Evolutionary conservation across 2,113 vertebrate genomes (phyloP).

Genomic region (Opisthocomus hoazin): DNA sequence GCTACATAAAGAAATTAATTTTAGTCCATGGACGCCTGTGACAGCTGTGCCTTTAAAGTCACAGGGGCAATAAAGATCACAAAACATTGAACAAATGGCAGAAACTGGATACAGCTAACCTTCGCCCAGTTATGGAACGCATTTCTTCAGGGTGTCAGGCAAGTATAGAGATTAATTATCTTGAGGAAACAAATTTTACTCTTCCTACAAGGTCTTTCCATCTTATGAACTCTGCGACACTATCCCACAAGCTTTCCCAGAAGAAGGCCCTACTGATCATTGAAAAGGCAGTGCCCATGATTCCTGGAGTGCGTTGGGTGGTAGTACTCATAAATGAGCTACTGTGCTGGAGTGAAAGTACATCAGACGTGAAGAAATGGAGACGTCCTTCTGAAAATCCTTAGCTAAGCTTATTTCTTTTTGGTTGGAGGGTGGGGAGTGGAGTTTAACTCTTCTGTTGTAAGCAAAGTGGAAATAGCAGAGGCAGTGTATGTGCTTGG

Average conservation of each 20-base stretch:
- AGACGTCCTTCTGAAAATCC: neutral
- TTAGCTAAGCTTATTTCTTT: neutral
- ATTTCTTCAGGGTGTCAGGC: neutral
- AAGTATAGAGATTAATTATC: neutral
- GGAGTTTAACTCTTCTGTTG: neutral
- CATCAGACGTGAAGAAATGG: neutral
- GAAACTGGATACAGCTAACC: neutral
- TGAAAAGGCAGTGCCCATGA: rapidly evolving
- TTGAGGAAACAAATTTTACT: neutral
- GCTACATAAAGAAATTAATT: neutral
- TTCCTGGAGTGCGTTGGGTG: rapidly evolving
- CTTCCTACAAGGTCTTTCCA: neutral
- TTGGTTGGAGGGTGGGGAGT: neutral
- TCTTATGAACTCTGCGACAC: neutral
- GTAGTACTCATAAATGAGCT: neutral
- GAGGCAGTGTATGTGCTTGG: neutral
- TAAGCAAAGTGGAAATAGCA: neutral
- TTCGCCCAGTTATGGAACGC: neutral
- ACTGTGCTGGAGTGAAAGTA: neutral
- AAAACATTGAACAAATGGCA: neutral
- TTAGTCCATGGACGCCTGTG: neutral
- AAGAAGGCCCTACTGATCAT: neutral
- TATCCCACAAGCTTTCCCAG: neutral
- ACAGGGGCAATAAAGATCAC: neutral
- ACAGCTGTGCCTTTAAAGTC: neutral